Evolutionary conservation across 2,797 vertebrate genomes (phyloP), one percentile per base, ranked within the genome.

Genomic region (Sorex maritimensis): DNA sequence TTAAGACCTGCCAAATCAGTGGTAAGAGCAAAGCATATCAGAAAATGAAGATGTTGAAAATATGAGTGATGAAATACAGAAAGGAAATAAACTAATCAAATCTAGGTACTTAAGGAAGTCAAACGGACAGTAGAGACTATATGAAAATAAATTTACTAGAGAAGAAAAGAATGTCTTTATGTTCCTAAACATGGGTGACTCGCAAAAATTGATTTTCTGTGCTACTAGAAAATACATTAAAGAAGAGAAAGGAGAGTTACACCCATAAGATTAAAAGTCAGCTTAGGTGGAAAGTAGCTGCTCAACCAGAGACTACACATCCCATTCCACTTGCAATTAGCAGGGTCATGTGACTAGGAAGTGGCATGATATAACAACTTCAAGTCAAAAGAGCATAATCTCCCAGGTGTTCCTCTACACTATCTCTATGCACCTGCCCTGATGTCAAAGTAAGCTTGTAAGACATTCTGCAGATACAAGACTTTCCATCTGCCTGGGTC

Each of bases 1-100:
- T 88, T 82, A 94, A 87, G 21, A 91, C 21, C 82, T 21, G 23
- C 67, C 65, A 92, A 71, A 12, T 94, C n/a, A 94, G 9, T 90
- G 23, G 12, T 34, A 81, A 93, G 13, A 74, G 28, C 23, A 96
- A 73, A 87, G 61, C 19, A 83, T 79, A 38, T 86, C 11, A 68
- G 23, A 73, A 83, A 72, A 6, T n/a, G 28, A 84, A 19, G 73
- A 12, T 28, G 65, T 81, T 74, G 85, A 73, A 92, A 81, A 46
- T 61, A 9, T 95, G 24, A 85, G 71, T 9, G 88, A 8, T 81
- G 52, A 88, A 93, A 26, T 74, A 12, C 41, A 44, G 41, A 44
- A 88, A 87, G 63, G 86, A 12, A 88, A 41, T 24, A 55, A 79
- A 93, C 0, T 69, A 7, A 92, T 77, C 49, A 73, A 72, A 90